Percentiles rank a stretch among this genome's conserved stretches.
These are phyloP conservation scores for Trigoniulus corallinus DNA, from an alignment of 1,140 invertebrate species.

Conservation along the genomic window DNA sequence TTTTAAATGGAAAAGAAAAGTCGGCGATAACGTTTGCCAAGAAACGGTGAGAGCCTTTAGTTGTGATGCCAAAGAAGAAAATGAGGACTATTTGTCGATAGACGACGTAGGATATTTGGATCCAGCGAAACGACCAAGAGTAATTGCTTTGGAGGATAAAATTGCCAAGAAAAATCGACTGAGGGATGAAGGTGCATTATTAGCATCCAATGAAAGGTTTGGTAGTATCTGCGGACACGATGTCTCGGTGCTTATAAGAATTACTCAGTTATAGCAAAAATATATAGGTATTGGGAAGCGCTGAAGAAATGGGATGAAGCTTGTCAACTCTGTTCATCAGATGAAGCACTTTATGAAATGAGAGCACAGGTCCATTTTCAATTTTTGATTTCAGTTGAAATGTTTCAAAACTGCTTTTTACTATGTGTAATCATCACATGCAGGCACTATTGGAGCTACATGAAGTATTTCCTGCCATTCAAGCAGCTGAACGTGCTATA, in stretches of 20 bases:
- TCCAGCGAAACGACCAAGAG: slow-evolving; percentile 10
- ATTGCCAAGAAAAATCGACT: slow-evolving; percentile 20
- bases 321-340: slow-evolving; percentile 16
- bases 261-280: not conserved
- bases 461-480: slow-evolving; percentile 4
- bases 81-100: slow-evolving; percentile 11
- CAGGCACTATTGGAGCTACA: not conserved
- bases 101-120: slow-evolving; percentile 19
- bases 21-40: slow-evolving; percentile 11
- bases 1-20: slow-evolving; percentile 26
- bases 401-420: too few relatives aligned
- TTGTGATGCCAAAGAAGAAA: not conserved
- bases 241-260: not conserved
- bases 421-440: too few relatives aligned
- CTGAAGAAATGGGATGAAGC: slow-evolving; percentile 25
- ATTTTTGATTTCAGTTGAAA: too few relatives aligned
- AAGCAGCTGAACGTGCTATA: slow-evolving; percentile 21
- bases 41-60: not conserved
- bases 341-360: slow-evolving; percentile 23
- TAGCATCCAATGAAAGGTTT: slow-evolving; percentile 23
- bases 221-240: not conserved
- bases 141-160: slow-evolving; percentile 22
- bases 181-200: slow-evolving; percentile 19
- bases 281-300: slow-evolving; percentile 22
- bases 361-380: slow-evolving; percentile 26